Evolutionary conservation across 2,888 invertebrate species (phyloP), one percentile per base, ranked within the genome.

Genomic region (Agrochola lychnidis): DNA sequence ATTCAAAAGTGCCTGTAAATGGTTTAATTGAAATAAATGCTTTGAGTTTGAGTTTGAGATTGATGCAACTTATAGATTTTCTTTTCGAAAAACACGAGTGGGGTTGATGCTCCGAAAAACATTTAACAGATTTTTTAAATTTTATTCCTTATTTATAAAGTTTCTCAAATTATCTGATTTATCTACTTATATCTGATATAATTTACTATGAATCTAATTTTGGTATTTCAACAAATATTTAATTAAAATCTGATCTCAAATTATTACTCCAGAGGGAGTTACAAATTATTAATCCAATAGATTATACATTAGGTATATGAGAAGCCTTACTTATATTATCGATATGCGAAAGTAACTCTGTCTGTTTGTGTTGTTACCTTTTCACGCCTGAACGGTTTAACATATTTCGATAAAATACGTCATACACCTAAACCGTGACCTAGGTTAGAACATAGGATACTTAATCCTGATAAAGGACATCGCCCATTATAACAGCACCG

Each of bases 241-340:
- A 66, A 48, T 67, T 66, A 57, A 70, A 82, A 66, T 25, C 3
- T 53, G 30, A 45, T 45, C 16, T 25, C 14, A 64, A 81, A 40
- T 70, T 36, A 66, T 36, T 25, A 70, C 30, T 36, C 53, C 45
- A 22, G 3, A 9, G 53, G 16, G 68, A 56, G 12, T 67, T 30
- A 42, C 61, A 68, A 62, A 73, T 73, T 70, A 67, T 63, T 64
- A 69, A 74, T 77, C 57, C 30, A 68, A 69, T 61, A 76, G 53
- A 78, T 75, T 67, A 72, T 70, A 48, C 22, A 57, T 16, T 74
- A 59, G 4, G 4, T 53, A 53, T 14, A 57, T 51, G 57, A 42
- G n/a, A 71, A 66, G 45, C 25, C 19, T 19, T 10, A 64, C 10
- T 25, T 4, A 62, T 40, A 36, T 22, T 64, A 25, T 64, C 42